These are phyloP conservation scores for Sericinus montela DNA, from an alignment of 2,888 invertebrate species.

Conservation along the genomic window DNA sequence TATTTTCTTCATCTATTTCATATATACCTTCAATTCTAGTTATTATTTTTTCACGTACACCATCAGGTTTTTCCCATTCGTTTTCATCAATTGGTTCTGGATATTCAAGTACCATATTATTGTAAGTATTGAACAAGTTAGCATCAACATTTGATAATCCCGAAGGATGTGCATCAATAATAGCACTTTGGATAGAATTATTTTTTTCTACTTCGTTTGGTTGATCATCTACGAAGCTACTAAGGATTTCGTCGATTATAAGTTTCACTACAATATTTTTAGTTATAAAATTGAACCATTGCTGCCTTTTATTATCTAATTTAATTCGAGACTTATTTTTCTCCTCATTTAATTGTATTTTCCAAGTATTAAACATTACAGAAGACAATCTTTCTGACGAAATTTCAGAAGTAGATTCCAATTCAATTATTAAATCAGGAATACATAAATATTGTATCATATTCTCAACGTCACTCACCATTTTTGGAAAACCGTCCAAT, in stretches of 20 bases:
- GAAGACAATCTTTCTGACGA: conserved; percentile 48
- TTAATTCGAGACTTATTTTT: conserved; percentile 40
- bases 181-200: conserved; percentile 51
- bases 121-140: conserved; percentile 48
- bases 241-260: conserved; percentile 51
- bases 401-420: conserved; percentile 53
- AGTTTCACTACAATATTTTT: conserved; percentile 47
- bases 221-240: conserved; percentile 25
- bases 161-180: conserved; percentile 64
- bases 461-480: conserved; percentile 72
- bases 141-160: conserved; percentile 52
- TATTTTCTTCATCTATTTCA: conserved; percentile 61
- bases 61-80: conserved; percentile 71
- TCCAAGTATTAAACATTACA: conserved; percentile 55
- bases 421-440: conserved; percentile 79
- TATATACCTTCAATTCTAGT: conserved; percentile 61
- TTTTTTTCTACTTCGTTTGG: conserved; percentile 25
- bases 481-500: conserved; percentile 81
- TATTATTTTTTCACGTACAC: conserved; percentile 63
- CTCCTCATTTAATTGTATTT: conserved; percentile 53
- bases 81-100: conserved; percentile 69
- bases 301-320: conserved; percentile 35
- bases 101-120: conserved; percentile 55
- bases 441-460: conserved; percentile 70
- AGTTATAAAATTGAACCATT: conserved; percentile 50